A percentile compares a stretch with the other conserved stretches of the same genome.
Conservation (phyloP, 2,113 vertebrate genomes). For the Nansenia antarctica region DNA sequence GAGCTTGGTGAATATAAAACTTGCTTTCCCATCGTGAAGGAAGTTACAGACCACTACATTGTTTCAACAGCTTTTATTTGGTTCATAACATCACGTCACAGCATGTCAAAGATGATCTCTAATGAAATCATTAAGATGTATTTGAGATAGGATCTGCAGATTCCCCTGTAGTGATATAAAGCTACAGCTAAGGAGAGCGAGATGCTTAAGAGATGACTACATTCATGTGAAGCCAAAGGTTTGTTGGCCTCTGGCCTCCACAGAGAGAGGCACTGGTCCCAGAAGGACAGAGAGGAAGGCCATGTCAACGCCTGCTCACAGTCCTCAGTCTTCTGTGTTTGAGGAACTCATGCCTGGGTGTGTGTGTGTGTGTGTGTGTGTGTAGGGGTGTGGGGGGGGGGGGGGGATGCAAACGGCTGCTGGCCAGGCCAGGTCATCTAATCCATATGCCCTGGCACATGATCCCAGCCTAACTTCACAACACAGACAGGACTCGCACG, state of each 20-base stretch:
- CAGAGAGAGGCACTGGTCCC: background rate
- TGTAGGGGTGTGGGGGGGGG: conserved; percentile 11
- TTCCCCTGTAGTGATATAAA: too few species aligned
- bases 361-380: background rate
- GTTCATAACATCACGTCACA: too few species aligned
- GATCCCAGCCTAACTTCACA: conserved; percentile 1
- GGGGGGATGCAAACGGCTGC: conserved; percentile 17
- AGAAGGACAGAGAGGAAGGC: conserved; percentile 40
- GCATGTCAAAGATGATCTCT: too few species aligned
- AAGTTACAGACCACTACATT: too few species aligned
- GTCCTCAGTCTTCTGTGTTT: background rate
- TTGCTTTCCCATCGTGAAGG: too few species aligned
- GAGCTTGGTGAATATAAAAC: background rate
- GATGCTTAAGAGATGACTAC: background rate
- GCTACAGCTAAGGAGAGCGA: background rate
- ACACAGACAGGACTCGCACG: conserved; percentile 2
- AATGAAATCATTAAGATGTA: too few species aligned
- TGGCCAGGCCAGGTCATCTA: conserved; percentile 35
- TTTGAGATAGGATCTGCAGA: background rate
- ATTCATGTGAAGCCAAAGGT: background rate
- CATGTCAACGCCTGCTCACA: conserved; percentile 27
- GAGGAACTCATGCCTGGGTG: conserved; percentile 27
- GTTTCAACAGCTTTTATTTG: too few species aligned
- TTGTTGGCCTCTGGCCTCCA: background rate
- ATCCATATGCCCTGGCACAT: conserved; percentile 21